Evolutionary conservation across 2,888 invertebrate genomes (phyloP).

Genomic region (Tupiocoris notatus): DNA sequence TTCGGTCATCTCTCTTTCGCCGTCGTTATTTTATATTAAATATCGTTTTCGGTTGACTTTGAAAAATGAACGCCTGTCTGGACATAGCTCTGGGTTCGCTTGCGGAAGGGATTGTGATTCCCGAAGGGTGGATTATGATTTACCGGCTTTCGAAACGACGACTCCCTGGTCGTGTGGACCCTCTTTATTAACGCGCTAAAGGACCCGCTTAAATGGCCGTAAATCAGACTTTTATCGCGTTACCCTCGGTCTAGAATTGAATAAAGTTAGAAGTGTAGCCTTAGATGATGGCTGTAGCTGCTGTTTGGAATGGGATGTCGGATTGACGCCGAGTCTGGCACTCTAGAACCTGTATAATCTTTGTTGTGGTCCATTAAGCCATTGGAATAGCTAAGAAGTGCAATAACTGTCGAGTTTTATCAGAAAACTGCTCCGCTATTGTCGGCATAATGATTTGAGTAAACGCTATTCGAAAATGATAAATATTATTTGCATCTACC

Average conservation of each 20-base stretch:
- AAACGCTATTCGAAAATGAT: too few relatives aligned
- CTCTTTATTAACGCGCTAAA: slow-evolving; percentile 30
- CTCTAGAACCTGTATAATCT: too few relatives aligned
- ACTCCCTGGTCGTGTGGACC: neutral
- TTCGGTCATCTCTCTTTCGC: neutral
- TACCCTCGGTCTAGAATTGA: neutral
- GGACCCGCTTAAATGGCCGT: slow-evolving; percentile 18
- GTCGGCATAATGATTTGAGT: too few relatives aligned
- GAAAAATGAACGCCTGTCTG: slow-evolving; percentile 7
- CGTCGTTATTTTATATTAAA: neutral
- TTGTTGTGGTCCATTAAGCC: too few relatives aligned
- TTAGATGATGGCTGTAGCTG: neutral
- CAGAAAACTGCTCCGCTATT: too few relatives aligned
- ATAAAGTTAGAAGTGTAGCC: neutral
- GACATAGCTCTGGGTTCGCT: neutral
- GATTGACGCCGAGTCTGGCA: too few relatives aligned
- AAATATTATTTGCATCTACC: too few relatives aligned
- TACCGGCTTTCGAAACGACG: slow-evolving; percentile 2
- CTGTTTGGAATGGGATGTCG: neutral
- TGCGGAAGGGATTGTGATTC: neutral
- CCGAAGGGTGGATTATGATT: slow-evolving; percentile 12
- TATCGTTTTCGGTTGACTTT: slow-evolving; percentile 1
- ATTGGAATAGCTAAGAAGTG: too few relatives aligned
- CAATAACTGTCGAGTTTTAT: too few relatives aligned
- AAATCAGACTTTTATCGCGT: slow-evolving; percentile 33